Conservation (phyloP, 2,113 vertebrate genomes). For the Mungos mungo region DNA sequence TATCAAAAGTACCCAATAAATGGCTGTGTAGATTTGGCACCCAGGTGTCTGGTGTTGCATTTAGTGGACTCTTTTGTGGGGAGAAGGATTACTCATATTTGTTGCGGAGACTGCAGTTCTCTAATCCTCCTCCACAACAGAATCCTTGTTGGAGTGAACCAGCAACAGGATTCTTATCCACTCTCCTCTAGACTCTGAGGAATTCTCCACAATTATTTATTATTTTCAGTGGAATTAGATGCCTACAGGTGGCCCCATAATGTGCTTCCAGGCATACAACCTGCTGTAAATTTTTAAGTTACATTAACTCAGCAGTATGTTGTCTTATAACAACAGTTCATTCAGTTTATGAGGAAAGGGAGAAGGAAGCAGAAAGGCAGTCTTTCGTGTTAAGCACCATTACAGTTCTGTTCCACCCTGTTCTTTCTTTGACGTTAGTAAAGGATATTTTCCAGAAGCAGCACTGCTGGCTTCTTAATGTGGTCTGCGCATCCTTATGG, state of each 20-base stretch:
- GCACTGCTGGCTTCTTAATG: background rate
- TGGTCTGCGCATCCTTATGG: background rate
- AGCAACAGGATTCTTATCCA: slow-evolving; percentile 37
- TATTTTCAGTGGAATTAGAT: slow-evolving; percentile 62
- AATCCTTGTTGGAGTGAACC: slow-evolving; percentile 53
- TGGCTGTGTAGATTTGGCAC: slow-evolving; percentile 41
- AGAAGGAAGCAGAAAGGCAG: slow-evolving; percentile 13
- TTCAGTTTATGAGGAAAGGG: slow-evolving; percentile 34
- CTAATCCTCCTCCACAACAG: slow-evolving; percentile 61
- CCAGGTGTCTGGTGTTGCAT: slow-evolving; percentile 48
- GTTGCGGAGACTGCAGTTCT: slow-evolving; percentile 38
- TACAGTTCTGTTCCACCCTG: background rate
- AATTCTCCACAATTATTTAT: slow-evolving; percentile 59
- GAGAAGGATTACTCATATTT: slow-evolving; percentile 64
- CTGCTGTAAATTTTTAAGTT: slow-evolving; percentile 64
- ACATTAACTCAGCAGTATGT: slow-evolving; percentile 60
- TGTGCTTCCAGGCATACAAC: slow-evolving; percentile 58
- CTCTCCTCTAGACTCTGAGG: slow-evolving; percentile 23
- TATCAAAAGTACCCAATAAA: slow-evolving; percentile 28
- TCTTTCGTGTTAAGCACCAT: background rate
- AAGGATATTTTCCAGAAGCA: background rate
- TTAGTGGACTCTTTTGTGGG: slow-evolving; percentile 46
- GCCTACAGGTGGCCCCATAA: slow-evolving; percentile 69
- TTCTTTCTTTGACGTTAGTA: background rate
- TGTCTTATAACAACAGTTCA: slow-evolving; percentile 45